Conservation (phyloP, 2,888 invertebrate genomes). For the Caenorhabditis auriculariae region DNA sequence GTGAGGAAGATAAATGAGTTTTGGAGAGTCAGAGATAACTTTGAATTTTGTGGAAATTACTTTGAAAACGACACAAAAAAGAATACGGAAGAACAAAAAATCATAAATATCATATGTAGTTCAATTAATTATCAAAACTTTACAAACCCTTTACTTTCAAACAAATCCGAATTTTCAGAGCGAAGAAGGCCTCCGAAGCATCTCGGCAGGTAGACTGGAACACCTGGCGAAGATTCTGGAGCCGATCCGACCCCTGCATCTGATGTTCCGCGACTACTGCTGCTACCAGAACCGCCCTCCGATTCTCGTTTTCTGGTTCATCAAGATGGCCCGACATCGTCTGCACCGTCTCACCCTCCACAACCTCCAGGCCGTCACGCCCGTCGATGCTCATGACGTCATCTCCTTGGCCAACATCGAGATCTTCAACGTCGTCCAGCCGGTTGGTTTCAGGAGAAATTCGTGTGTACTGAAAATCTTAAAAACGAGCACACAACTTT, state of each 20-base stretch:
- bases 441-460: not conserved
- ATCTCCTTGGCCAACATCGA: conserved; percentile 14
- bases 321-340: conserved; percentile 6
- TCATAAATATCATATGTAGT: too few relatives aligned
- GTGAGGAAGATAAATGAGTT: too few relatives aligned
- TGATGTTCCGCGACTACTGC: conserved; percentile 19
- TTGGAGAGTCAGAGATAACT: too few relatives aligned
- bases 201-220: conserved; percentile 21
- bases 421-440: conserved; percentile 17
- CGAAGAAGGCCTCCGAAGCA: not conserved
- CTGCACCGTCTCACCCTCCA: conserved; percentile 19
- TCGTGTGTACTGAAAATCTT: not conserved
- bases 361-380: conserved; percentile 13
- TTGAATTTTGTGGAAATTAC: too few relatives aligned
- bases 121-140: too few relatives aligned
- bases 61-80: too few relatives aligned
- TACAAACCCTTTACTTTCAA: not conserved
- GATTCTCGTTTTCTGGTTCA: conserved; percentile 23
- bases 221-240: conserved; percentile 10
- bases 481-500: not conserved
- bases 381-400: conserved; percentile 16
- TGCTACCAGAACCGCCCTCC: conserved; percentile 26
- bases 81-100: too few relatives aligned
- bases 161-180: conserved; percentile 2
- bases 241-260: conserved; percentile 11